These are phyloP conservation scores for Pipa parva DNA, from an alignment of 2,113 vertebrate genomes.

Conservation along the genomic window DNA sequence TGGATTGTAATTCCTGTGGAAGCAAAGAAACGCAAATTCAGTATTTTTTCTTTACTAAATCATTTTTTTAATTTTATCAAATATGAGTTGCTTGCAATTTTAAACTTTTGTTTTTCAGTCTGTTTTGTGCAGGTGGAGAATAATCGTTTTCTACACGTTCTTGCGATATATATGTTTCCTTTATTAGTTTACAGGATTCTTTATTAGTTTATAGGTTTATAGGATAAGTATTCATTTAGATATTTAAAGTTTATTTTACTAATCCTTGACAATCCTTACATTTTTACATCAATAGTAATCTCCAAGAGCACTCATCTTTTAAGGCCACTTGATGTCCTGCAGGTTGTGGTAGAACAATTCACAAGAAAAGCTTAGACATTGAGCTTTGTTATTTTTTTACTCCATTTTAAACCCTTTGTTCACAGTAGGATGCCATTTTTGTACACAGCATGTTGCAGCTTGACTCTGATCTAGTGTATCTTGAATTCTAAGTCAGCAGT, in stretches of 20 bases:
- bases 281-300: slow-evolving; percentile 54
- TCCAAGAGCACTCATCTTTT: slow-evolving; percentile 61
- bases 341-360: slow-evolving; percentile 72
- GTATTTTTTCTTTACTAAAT: too few species aligned
- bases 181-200: too few species aligned
- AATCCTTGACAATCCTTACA: slow-evolving; percentile 51
- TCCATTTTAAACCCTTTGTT: slow-evolving; percentile 81
- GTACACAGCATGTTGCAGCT: slow-evolving; percentile 76
- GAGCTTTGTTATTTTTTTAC: slow-evolving; percentile 74
- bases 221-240: not conserved
- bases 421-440: slow-evolving; percentile 79
- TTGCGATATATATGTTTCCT: slow-evolving; percentile 51
- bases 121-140: too few species aligned
- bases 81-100: too few species aligned
- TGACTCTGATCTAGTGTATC: slow-evolving; percentile 74
- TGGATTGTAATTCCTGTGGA: too few species aligned
- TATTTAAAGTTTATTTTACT: slow-evolving; percentile 9
- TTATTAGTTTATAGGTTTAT: too few species aligned
- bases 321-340: slow-evolving; percentile 67
- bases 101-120: too few species aligned
- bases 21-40: too few species aligned
- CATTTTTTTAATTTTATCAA: too few species aligned
- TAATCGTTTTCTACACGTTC: too few species aligned
- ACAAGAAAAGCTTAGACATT: slow-evolving; percentile 73
- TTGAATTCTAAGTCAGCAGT: slow-evolving; percentile 67